Conservation (phyloP, 37 sponge, comb jelly and placozoan genomes). For the Hexactinellida sp. region DNA sequence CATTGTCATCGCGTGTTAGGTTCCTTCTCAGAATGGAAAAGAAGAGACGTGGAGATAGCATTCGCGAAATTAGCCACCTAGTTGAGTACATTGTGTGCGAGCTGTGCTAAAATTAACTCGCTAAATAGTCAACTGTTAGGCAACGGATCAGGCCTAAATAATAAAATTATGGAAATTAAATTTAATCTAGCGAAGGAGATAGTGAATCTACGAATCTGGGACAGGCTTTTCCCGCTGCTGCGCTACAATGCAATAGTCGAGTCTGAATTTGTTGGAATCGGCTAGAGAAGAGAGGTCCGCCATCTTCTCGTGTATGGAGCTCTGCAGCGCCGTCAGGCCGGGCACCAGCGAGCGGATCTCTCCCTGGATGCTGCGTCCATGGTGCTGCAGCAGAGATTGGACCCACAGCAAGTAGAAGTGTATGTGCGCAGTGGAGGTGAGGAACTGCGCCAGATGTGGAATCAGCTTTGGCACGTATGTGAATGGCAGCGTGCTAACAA, state of each 20-base stretch:
- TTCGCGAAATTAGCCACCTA: background rate
- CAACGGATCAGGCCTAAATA: no score
- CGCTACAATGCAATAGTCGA: background rate
- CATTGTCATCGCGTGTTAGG: background rate
- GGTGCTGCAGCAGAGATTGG: background rate
- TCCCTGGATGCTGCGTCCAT: background rate
- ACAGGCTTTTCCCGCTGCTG: background rate
- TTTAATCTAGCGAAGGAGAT: no score
- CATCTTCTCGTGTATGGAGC: background rate
- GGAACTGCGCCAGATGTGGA: background rate
- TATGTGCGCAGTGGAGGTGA: background rate
- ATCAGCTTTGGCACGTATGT: background rate
- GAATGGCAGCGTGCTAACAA: conserved; percentile 1
- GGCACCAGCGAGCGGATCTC: background rate
- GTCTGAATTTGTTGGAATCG: background rate
- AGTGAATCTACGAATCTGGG: background rate
- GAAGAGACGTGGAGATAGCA: background rate
- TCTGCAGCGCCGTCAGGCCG: background rate
- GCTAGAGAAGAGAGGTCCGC: background rate
- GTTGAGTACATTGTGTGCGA: background rate
- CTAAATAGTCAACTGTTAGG: no score
- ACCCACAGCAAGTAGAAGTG: background rate
- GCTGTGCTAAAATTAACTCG: no score
- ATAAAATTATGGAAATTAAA: no score
- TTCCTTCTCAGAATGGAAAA: background rate